Evolutionary conservation across 1,140 invertebrate genomes (phyloP).

Genomic region (Aphidius gifuensis): DNA sequence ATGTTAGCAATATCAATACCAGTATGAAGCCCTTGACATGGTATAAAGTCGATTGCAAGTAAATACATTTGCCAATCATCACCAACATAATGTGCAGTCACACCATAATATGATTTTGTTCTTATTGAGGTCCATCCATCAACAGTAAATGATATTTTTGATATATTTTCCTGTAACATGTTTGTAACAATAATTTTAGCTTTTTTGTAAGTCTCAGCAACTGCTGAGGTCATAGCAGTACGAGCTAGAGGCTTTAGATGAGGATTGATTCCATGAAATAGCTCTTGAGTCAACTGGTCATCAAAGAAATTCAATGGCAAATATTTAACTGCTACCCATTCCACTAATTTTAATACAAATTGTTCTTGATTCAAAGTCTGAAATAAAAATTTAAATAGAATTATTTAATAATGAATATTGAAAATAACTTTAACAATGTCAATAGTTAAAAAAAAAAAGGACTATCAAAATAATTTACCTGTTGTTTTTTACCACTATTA

Average conservation of each 20-base stretch:
- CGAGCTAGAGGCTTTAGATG: background rate
- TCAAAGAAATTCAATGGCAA: constrained; percentile 22
- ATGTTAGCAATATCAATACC: constrained; percentile 11
- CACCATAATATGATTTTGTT: constrained; percentile 17
- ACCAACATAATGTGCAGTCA: constrained; percentile 22
- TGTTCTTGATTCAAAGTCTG: background rate
- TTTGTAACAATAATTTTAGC: constrained; percentile 1
- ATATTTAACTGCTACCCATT: constrained; percentile 17
- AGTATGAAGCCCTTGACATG: constrained; percentile 17
- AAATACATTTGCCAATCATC: constrained; percentile 18
- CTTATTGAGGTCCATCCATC: constrained; percentile 20
- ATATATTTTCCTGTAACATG: constrained; percentile 19
- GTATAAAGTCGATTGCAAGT: constrained; percentile 20
- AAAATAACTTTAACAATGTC: too few species aligned
- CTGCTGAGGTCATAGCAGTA: background rate
- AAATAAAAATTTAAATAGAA: background rate
- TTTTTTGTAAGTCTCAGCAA: constrained; percentile 10
- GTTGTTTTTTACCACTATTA: too few species aligned
- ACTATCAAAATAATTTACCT: too few species aligned
- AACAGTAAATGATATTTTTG: constrained; percentile 21
- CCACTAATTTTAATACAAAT: background rate
- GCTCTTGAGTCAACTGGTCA: constrained; percentile 6
- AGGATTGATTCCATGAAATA: background rate
- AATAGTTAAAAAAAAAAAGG: too few species aligned
- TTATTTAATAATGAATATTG: too few species aligned